Evolutionary conservation across 2,888 invertebrate genomes (phyloP).

Genomic region (Lasioglossum pauxillum): DNA sequence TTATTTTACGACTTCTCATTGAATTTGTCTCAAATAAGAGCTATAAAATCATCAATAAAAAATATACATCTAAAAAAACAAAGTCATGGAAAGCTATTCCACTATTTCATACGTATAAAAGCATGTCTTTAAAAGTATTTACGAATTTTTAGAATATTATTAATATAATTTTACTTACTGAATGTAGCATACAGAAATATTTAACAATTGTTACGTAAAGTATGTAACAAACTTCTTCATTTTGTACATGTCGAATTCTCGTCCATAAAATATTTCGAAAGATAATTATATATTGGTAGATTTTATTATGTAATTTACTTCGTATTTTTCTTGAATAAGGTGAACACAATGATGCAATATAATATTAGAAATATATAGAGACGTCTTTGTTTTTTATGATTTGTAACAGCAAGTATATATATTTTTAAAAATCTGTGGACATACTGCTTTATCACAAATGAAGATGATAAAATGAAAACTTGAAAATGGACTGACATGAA

Average conservation of each 20-base stretch:
- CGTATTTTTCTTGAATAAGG: constrained; percentile 11
- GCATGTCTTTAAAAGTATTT: neutral
- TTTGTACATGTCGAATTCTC: constrained; percentile 12
- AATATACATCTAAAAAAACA: too few relatives aligned
- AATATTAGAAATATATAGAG: constrained; percentile 31
- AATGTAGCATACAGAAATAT: constrained; percentile 7
- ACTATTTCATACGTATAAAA: too few relatives aligned
- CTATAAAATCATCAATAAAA: too few relatives aligned
- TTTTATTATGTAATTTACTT: constrained; percentile 28
- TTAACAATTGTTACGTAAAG: constrained; percentile 10
- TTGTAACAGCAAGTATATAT: constrained; percentile 8
- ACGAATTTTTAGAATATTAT: constrained; percentile 11
- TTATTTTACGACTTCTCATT: too few relatives aligned
- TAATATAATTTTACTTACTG: constrained; percentile 24
- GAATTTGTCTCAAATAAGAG: too few relatives aligned
- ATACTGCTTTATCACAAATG: constrained; percentile 14
- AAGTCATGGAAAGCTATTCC: too few relatives aligned
- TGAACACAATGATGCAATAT: constrained; percentile 29
- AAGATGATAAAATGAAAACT: constrained; percentile 40
- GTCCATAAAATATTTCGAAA: constrained; percentile 10
- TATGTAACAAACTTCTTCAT: constrained; percentile 12
- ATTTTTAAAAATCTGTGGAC: constrained; percentile 20
- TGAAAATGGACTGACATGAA: constrained; percentile 4
- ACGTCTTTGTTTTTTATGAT: constrained; percentile 22
- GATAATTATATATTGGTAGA: constrained; percentile 12